These are phyloP conservation scores for Acanthococcus lagerstroemiae DNA, from an alignment of 2,888 invertebrate species.

Conservation along the genomic window DNA sequence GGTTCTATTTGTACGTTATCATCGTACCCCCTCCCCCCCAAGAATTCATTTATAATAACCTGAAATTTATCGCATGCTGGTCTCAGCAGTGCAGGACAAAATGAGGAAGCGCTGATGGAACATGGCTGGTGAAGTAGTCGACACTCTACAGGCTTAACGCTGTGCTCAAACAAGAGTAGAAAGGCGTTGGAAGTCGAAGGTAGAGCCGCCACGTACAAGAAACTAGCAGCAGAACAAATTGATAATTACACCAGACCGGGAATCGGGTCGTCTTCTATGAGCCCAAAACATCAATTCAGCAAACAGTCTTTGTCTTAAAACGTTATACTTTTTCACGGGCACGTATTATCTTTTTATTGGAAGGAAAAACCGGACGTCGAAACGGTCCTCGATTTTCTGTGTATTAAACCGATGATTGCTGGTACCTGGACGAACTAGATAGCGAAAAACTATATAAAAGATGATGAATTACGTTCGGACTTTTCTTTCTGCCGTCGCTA, in stretches of 20 bases:
- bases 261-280: constrained; percentile 9
- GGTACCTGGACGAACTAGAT: background rate
- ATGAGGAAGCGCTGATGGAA: constrained; percentile 18
- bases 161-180: constrained; percentile 2
- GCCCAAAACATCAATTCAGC: constrained; percentile 9
- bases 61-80: no score
- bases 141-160: constrained; percentile 7
- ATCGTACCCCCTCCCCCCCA: no score
- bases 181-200: constrained; percentile 6
- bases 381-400: background rate
- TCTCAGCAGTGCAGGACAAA: constrained; percentile 5
- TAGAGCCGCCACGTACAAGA: background rate
- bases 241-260: constrained; percentile 24
- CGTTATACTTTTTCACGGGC: constrained; percentile 22
- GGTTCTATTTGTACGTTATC: no score
- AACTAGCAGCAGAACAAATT: constrained; percentile 15
- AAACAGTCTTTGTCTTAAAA: constrained; percentile 26
- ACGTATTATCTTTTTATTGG: constrained; percentile 8
- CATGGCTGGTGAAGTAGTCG: constrained; percentile 12
- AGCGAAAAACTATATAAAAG: background rate
- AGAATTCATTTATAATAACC: no score
- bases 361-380: background rate
- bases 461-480: background rate
- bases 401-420: constrained; percentile 1
- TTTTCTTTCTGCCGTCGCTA: background rate